Evolutionary conservation across 2,113 vertebrate genomes (phyloP).

Genomic region (Megatriorchis doriae): DNA sequence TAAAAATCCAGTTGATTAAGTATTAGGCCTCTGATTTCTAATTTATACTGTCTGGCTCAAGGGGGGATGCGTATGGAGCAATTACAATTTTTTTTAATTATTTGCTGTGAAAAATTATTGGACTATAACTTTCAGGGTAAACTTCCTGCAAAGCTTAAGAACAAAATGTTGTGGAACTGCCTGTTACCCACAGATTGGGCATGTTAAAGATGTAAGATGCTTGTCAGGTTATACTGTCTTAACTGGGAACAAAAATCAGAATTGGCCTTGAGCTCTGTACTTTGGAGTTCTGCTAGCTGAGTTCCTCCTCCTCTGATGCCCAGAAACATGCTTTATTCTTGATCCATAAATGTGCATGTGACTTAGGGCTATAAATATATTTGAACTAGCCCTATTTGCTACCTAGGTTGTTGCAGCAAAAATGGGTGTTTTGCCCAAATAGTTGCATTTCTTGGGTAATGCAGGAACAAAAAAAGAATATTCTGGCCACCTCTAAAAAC

Average conservation of each 20-base stretch:
- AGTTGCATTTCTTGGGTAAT: background rate
- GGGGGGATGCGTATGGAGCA: background rate
- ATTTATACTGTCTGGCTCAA: background rate
- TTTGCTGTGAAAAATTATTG: background rate
- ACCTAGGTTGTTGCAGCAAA: background rate
- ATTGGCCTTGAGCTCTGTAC: background rate
- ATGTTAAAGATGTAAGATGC: accelerated
- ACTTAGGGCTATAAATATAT: background rate
- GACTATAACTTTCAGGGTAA: background rate
- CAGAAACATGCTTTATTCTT: background rate
- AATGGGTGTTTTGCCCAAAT: background rate
- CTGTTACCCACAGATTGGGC: background rate
- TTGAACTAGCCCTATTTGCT: background rate
- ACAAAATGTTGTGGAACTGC: accelerated
- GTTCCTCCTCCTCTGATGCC: background rate
- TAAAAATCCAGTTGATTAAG: background rate
- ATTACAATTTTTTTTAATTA: background rate
- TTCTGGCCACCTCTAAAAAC: background rate
- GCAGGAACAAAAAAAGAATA: background rate
- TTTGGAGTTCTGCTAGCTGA: background rate
- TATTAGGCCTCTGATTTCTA: background rate
- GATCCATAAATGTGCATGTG: accelerated
- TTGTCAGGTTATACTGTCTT: background rate
- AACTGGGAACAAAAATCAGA: background rate
- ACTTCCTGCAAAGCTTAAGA: background rate